Percentiles rank a stretch among this genome's conserved stretches.
These are phyloP conservation scores for Brachionus koreanus DNA, from an alignment of 1,140 invertebrate genomes.

Conservation along the genomic window DNA sequence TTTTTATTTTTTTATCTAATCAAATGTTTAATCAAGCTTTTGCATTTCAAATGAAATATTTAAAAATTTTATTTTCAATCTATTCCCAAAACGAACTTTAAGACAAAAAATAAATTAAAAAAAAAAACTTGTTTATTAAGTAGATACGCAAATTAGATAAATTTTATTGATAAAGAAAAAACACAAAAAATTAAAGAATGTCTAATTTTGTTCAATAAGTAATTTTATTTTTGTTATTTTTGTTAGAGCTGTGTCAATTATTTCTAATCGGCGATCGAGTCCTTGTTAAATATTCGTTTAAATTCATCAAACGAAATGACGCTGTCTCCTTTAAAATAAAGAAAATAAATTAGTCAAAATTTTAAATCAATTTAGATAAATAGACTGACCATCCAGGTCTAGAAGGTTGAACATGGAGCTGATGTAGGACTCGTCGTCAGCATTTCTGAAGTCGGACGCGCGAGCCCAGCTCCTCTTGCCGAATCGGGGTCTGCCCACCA, in stretches of 20 bases:
- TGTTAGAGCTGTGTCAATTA: neutral
- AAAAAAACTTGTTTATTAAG: neutral
- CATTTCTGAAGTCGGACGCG: neutral
- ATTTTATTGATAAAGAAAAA: slow-evolving; percentile 1
- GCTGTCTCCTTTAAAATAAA: neutral
- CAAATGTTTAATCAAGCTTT: neutral
- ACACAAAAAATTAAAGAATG: neutral
- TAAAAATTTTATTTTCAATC: neutral
- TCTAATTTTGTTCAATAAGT: neutral
- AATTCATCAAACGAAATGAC: slow-evolving; percentile 16
- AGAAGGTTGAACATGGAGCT: neutral
- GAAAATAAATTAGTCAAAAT: neutral
- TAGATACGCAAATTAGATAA: slow-evolving; percentile 8
- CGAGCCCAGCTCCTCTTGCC: neutral
- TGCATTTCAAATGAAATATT: neutral
- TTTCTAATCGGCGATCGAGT: neutral
- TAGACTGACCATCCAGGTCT: neutral
- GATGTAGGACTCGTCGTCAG: neutral
- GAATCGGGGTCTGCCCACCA: slow-evolving; percentile 42
- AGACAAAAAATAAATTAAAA: neutral
- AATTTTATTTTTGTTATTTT: neutral
- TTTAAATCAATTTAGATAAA: neutral
- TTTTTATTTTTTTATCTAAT: neutral
- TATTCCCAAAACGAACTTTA: neutral
- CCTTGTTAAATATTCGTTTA: slow-evolving; percentile 10